Evolutionary conservation across 2,888 invertebrate species (phyloP).

Genomic region (Acrocyrtus sp.): DNA sequence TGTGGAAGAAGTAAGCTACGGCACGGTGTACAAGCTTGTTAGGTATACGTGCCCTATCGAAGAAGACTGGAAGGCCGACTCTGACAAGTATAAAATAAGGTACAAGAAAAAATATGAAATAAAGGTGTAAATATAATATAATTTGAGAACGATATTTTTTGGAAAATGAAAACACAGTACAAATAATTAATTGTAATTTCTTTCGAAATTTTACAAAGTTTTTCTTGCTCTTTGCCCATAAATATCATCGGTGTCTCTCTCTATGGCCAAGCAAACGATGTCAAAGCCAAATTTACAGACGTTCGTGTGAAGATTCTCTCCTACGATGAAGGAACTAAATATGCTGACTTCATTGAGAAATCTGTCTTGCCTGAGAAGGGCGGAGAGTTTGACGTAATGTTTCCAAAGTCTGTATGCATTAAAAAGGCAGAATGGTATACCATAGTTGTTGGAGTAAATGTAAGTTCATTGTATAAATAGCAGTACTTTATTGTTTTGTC

Average conservation of each 20-base stretch:
- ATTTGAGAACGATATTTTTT: too few species aligned
- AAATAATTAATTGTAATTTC: background rate
- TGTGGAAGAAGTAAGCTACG: background rate
- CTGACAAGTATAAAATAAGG: background rate
- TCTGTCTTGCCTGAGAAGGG: background rate
- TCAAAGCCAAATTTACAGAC: background rate
- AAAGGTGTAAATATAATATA: too few species aligned
- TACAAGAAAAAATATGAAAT: background rate
- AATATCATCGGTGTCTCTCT: conserved; percentile 1
- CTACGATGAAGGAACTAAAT: background rate
- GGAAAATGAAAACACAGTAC: too few species aligned
- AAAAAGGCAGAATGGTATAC: conserved; percentile 10
- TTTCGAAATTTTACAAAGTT: too few species aligned
- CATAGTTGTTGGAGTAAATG: background rate
- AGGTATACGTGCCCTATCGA: background rate
- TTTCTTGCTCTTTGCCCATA: background rate
- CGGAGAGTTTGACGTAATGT: conserved; percentile 18
- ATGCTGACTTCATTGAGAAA: background rate
- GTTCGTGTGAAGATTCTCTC: background rate
- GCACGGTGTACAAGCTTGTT: too few species aligned
- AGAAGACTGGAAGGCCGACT: background rate
- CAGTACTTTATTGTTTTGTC: too few species aligned
- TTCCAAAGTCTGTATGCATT: background rate
- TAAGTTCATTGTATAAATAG: conserved; percentile 6
- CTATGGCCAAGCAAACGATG: background rate